Base-by-base conservation (phyloP, 1,140 invertebrate species). In the Lineus longissimus region DNA sequence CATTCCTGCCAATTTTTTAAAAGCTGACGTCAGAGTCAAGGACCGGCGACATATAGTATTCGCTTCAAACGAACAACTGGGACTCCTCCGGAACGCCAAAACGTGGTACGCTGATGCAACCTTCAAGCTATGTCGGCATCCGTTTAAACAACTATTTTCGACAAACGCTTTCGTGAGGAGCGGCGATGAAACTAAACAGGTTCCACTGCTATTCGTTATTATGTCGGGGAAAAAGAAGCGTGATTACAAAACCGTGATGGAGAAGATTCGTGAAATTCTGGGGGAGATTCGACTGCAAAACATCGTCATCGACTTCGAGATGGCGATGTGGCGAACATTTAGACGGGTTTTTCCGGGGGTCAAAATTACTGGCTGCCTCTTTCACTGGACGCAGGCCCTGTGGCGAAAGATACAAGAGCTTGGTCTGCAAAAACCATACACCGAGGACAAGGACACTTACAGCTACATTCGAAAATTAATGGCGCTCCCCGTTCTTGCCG, bases 101-200 rank as follows among this genome's bases (percentile, higher is more conserved):
- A 59, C 41, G 0, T 70, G 65, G 68, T 67, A 67, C 29, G 2
- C 67, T 25, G 65, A 67, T 33, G 59, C 25, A 0, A 64, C 65
- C 9, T 69, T 69, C 33, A 63, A 62, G 11, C n/a, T n/a, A n/a
- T n/a, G n/a, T n/a, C n/a, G n/a, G n/a, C n/a, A n/a, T n/a, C n/a
- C n/a, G n/a, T n/a, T n/a, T n/a, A n/a, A n/a, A n/a, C n/a, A n/a
- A n/a, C n/a, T n/a, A n/a, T n/a, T n/a, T n/a, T n/a, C n/a, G n/a
- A n/a, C n/a, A n/a, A n/a, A n/a, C n/a, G n/a, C n/a, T n/a, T n/a
- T n/a, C n/a, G n/a, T n/a, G n/a, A n/a, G n/a, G n/a, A n/a, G n/a
- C n/a, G n/a, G n/a, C n/a, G n/a, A n/a, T n/a, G n/a, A n/a, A n/a
- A n/a, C n/a, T n/a, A n/a, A n/a, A n/a, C n/a, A n/a, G n/a, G n/a